phyloP scores from a whole-genome alignment of 2,797 vertebrate species.

The Poeciliopsis presidionis region DNA sequence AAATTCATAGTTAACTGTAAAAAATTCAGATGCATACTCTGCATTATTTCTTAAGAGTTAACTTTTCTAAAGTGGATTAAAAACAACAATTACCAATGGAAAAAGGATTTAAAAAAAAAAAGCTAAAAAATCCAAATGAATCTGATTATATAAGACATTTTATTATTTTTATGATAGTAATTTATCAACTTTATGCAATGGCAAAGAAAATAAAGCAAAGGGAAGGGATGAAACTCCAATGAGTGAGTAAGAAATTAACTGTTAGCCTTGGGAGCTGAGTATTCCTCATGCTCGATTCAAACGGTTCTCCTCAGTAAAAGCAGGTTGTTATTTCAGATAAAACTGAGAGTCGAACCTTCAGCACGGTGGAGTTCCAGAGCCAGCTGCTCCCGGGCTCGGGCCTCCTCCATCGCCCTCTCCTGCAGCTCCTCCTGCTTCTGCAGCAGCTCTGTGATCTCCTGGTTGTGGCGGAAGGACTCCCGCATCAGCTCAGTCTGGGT shows the following conservation, averaged over 20 bases:
- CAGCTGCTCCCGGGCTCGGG: conserved; percentile 87
- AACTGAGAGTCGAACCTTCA: conserved; percentile 82
- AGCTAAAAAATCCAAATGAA: neutral
- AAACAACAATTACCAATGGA: neutral
- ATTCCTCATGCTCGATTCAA: neutral
- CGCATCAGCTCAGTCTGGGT: conserved; percentile 94
- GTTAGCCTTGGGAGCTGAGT: neutral
- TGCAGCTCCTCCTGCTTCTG: conserved; percentile 92
- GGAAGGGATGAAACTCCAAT: neutral
- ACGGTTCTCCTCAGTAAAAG: neutral
- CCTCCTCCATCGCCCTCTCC: conserved; percentile 89
- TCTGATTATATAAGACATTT: neutral
- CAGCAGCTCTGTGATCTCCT: conserved; percentile 87
- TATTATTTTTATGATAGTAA: neutral
- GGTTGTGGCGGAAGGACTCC: conserved; percentile 91
- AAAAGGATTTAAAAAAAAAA: neutral
- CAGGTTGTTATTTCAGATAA: neutral
- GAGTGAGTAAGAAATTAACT: neutral
- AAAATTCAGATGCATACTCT: neutral
- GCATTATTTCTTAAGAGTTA: neutral
- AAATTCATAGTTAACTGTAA: neutral
- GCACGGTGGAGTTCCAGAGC: conserved; percentile 92
- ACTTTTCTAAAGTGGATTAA: neutral
- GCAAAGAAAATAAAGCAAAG: neutral
- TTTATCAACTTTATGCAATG: neutral